Conservation (phyloP, 64 coral and sea anemone genomes). For the Catalaphyllia jardinei region DNA sequence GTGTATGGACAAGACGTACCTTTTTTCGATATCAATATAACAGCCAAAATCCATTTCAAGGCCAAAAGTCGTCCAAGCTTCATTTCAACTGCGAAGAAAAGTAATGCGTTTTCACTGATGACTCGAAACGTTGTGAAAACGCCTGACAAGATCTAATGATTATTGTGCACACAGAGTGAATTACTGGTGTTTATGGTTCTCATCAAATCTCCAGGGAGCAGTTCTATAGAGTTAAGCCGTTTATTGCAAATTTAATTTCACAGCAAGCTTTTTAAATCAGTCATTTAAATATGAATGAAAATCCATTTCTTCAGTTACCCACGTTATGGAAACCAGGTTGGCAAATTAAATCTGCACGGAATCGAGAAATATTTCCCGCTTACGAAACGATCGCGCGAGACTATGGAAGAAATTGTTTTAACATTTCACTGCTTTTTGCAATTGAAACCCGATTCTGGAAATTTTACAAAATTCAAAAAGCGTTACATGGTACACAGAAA, state of each 20-base stretch:
- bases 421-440: not conserved
- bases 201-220: not conserved
- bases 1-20: not conserved
- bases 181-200: not conserved
- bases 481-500: too few relatives aligned
- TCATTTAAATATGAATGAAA: not conserved
- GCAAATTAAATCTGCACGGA: not conserved
- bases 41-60: not conserved
- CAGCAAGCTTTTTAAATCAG: not conserved
- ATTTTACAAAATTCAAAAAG: too few relatives aligned
- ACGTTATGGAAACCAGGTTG: not conserved
- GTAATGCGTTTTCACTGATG: not conserved
- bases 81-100: not conserved
- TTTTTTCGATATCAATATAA: not conserved
- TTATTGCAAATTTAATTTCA: not conserved
- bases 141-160: not conserved
- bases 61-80: not conserved
- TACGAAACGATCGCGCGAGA: too few relatives aligned
- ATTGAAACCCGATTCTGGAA: too few relatives aligned
- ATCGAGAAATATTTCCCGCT: too few relatives aligned
- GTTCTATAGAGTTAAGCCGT: not conserved
- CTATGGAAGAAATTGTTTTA: not conserved
- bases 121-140: not conserved
- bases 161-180: not conserved
- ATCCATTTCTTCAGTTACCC: not conserved